phyloP scores from a whole-genome alignment of 2,888 invertebrate species.

The Hirtodrosophila histrioides region DNA sequence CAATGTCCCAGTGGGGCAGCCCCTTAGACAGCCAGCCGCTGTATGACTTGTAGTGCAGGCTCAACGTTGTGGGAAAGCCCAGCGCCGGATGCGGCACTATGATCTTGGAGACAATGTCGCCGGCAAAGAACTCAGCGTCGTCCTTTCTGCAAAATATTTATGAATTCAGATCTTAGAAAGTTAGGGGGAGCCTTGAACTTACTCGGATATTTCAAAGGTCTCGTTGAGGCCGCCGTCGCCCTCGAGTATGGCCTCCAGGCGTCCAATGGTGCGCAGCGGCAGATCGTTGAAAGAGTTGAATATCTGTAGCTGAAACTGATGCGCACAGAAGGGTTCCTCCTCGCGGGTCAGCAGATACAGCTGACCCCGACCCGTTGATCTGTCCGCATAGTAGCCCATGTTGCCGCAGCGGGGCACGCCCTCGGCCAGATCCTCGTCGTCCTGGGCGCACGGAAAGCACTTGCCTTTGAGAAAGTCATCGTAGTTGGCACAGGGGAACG shows the following conservation, averaged over 20 bases:
- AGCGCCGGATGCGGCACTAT: conserved; percentile 95
- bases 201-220: conserved; percentile 94
- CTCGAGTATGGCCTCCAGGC: conserved; percentile 91
- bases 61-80: conserved; percentile 89
- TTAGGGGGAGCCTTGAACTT: conserved; percentile 71
- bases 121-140: conserved; percentile 89
- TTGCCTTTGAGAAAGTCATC: conserved; percentile 92
- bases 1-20: conserved; percentile 90
- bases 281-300: conserved; percentile 89
- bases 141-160: conserved; percentile 87
- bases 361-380: conserved; percentile 92
- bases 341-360: conserved; percentile 95
- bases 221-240: conserved; percentile 93
- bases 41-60: conserved; percentile 94
- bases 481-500: conserved; percentile 93
- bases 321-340: conserved; percentile 96
- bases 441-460: conserved; percentile 89
- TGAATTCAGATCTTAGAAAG: background rate
- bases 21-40: conserved; percentile 96
- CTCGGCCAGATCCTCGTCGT: conserved; percentile 79
- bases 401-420: conserved; percentile 90
- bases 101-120: conserved; percentile 91
- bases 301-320: conserved; percentile 93
- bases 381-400: conserved; percentile 97
- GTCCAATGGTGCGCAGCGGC: conserved; percentile 88